A percentile compares a stretch with the other conserved stretches of the same genome.
Evolutionary conservation across 2,888 invertebrate genomes (phyloP).

Genomic region (Scaptodrosophila latifasciaeformis): DNA sequence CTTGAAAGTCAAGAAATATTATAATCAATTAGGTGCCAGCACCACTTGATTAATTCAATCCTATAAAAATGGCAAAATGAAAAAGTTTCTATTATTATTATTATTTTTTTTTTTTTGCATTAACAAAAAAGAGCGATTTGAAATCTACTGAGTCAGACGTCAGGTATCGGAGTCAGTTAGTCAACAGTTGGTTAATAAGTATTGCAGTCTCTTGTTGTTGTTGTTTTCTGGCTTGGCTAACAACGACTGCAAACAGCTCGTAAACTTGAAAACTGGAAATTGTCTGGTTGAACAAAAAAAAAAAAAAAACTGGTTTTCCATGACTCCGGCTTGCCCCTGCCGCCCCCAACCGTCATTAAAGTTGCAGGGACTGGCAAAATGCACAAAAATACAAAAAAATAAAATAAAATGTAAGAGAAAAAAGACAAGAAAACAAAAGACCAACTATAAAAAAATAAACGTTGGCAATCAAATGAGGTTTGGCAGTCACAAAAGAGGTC

Average conservation of each 20-base stretch:
- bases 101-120: slow-evolving; percentile 46
- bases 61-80: too few relatives aligned
- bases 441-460: slow-evolving; percentile 47
- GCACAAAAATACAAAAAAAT: slow-evolving; percentile 45
- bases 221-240: slow-evolving; percentile 17
- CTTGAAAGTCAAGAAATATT: too few relatives aligned
- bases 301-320: slow-evolving; percentile 47
- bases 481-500: slow-evolving; percentile 59
- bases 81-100: too few relatives aligned
- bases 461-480: slow-evolving; percentile 63
- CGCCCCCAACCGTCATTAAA: background rate
- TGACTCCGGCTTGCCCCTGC: too few relatives aligned
- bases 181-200: slow-evolving; percentile 41
- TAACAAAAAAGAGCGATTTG: slow-evolving; percentile 46
- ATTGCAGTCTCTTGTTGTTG: slow-evolving; percentile 24
- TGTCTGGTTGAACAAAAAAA: background rate
- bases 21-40: too few relatives aligned
- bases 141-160: slow-evolving; percentile 26
- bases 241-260: slow-evolving; percentile 38
- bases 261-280: slow-evolving; percentile 66
- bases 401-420: slow-evolving; percentile 25
- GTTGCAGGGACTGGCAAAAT: slow-evolving; percentile 39
- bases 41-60: too few relatives aligned
- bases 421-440: slow-evolving; percentile 9
- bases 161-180: slow-evolving; percentile 34